These are phyloP conservation scores for Cheilosia scutellata DNA, from an alignment of 2,888 invertebrate genomes.

Conservation along the genomic window DNA sequence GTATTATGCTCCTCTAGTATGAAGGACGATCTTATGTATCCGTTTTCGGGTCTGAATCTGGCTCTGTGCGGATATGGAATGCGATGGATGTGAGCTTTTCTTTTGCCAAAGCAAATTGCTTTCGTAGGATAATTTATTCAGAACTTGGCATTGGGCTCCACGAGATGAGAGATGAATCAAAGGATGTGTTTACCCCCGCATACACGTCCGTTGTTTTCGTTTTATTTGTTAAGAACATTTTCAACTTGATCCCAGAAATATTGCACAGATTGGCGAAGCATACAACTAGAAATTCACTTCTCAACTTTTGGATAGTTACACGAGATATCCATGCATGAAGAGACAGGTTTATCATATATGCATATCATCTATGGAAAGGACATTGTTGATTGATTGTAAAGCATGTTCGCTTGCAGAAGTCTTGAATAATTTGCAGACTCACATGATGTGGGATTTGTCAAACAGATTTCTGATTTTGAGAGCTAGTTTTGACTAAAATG, in stretches of 20 bases:
- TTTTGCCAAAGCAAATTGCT: slow-evolving; percentile 69
- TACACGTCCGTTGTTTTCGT: slow-evolving; percentile 46
- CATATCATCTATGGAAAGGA: no score
- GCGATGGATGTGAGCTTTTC: slow-evolving; percentile 55
- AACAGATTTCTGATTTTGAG: no score
- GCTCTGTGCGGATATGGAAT: slow-evolving; percentile 25
- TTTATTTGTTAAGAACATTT: slow-evolving; percentile 69
- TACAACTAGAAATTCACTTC: slow-evolving; percentile 36
- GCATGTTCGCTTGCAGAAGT: no score
- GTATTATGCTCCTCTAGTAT: slow-evolving; percentile 21
- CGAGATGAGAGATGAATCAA: slow-evolving; percentile 53
- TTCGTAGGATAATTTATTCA: slow-evolving; percentile 74
- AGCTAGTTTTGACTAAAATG: no score
- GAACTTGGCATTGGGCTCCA: slow-evolving; percentile 65
- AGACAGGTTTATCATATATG: no score
- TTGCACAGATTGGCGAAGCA: slow-evolving; percentile 27
- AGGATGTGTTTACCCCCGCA: slow-evolving; percentile 30
- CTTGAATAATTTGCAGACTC: no score
- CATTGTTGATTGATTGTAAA: no score
- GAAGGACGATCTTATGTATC: slow-evolving; percentile 19
- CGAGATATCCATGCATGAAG: no score
- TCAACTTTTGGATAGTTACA: neutral
- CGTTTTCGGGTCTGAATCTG: slow-evolving; percentile 34
- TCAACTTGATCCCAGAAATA: slow-evolving; percentile 63
- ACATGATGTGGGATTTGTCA: no score